Conservation (phyloP, 1,140 invertebrate genomes). For the Dendroctonus valens region DNA sequence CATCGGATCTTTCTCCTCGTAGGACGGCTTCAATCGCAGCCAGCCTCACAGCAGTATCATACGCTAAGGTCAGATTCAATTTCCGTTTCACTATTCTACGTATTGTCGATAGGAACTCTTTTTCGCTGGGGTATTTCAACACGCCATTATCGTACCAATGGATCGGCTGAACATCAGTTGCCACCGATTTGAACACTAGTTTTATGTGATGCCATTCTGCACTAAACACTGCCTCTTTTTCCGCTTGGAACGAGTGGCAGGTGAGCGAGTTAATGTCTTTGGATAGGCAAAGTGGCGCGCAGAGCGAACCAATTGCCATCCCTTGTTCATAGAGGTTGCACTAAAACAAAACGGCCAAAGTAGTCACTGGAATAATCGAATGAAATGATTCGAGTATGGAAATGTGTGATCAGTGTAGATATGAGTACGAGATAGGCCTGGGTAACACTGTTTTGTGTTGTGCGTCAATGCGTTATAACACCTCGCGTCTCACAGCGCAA, state of each 20-base stretch:
- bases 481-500: too few species aligned
- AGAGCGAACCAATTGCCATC: constrained; percentile 58
- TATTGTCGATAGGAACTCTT: constrained; percentile 56
- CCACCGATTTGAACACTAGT: constrained; percentile 59
- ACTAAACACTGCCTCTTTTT: constrained; percentile 60
- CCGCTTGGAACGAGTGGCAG: constrained; percentile 58
- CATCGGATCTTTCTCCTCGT: constrained; percentile 48
- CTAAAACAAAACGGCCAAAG: constrained; percentile 49
- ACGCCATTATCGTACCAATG: constrained; percentile 55
- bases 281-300: constrained; percentile 56
- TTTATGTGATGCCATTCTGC: constrained; percentile 55
- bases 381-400: neutral
- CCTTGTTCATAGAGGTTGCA: constrained; percentile 55
- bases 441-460: neutral
- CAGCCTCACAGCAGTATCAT: constrained; percentile 52
- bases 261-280: constrained; percentile 55
- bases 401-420: too few species aligned
- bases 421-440: neutral
- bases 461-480: neutral
- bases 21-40: constrained; percentile 50
- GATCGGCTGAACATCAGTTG: constrained; percentile 42
- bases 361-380: constrained; percentile 6
- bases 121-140: constrained; percentile 55
- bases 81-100: constrained; percentile 54
- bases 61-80: constrained; percentile 55